Evolutionary conservation across 2,888 invertebrate species (phyloP), one percentile per base, ranked within the genome.

Genomic region (Malthinus flaveolus): DNA sequence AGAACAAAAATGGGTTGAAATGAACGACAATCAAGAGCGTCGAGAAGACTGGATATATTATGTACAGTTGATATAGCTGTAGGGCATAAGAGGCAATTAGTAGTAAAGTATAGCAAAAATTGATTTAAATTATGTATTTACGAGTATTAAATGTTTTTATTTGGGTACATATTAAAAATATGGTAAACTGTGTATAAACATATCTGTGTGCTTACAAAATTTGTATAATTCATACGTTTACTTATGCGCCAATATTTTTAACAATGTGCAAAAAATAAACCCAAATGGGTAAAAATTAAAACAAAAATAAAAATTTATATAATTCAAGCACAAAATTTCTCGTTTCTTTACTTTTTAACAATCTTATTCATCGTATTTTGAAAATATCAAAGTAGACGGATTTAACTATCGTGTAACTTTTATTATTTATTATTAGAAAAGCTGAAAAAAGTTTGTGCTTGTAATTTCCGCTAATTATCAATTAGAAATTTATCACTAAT

Each of bases 141-240:
- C 48, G 58, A 61, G 58, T 61, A 61, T 61, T 61, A 58, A 61
- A 61, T 53, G 51, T 61, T 57, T 61, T 57, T 23, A 23, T 53
- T 55, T 55, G 53, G 50, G 50, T 56, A 53, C 54, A 73, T 74
- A 71, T 71, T 77, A 77, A 78, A 78, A 78, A 78, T 78, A 77
- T 77, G 75, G 75, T 76, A 78, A 77, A 77, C 71, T 69, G 78
- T 77, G 78, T 77, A 77, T 77, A 78, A 78, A 76, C 77, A 77
- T 77, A 78, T 75, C 61, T 72, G 75, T 77, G 76, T 77, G 76
- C 76, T 75, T 77, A 77, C 74, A 76, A 77, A 77, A 76, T 65
- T 64, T 66, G 55, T 61, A 58, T 61, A 58, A 53, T 53, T 70
- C 70, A 42, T 42, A 71, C 64, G 66, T 63, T 63, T 11, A 39